Conservation (phyloP, 2,888 invertebrate species). For the Omphaloscelis lunosa region DNA sequence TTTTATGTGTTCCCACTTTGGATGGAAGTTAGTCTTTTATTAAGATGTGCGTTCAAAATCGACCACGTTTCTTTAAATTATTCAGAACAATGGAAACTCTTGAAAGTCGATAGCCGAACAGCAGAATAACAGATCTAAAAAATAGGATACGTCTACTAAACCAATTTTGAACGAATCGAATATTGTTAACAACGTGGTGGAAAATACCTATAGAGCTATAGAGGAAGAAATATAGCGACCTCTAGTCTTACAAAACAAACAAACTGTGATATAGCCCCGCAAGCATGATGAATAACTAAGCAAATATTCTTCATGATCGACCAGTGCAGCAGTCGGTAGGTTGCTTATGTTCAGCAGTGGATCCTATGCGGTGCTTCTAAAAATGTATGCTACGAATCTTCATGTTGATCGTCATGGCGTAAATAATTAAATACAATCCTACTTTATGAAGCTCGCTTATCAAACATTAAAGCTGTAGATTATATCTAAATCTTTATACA, state of each 20-base stretch:
- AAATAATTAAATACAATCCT: background rate
- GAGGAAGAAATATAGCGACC: background rate
- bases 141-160: background rate
- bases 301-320: background rate
- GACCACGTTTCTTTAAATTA: background rate
- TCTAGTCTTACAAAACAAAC: slow-evolving; percentile 2
- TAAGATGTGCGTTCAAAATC: background rate
- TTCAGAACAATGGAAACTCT: background rate
- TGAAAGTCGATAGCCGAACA: too few relatives aligned
- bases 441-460: background rate
- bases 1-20: background rate
- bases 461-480: background rate
- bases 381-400: background rate
- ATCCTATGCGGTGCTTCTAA: too few relatives aligned
- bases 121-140: background rate
- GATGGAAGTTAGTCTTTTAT: background rate
- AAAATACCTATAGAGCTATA: background rate
- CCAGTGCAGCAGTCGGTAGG: background rate
- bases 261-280: background rate
- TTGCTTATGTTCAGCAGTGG: background rate
- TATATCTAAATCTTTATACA: too few relatives aligned
- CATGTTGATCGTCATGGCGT: background rate
- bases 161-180: background rate
- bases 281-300: background rate
- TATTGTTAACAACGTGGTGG: background rate